Evolutionary conservation across 2,888 invertebrate genomes (phyloP).

Genomic region (Amphiduros pacificus): DNA sequence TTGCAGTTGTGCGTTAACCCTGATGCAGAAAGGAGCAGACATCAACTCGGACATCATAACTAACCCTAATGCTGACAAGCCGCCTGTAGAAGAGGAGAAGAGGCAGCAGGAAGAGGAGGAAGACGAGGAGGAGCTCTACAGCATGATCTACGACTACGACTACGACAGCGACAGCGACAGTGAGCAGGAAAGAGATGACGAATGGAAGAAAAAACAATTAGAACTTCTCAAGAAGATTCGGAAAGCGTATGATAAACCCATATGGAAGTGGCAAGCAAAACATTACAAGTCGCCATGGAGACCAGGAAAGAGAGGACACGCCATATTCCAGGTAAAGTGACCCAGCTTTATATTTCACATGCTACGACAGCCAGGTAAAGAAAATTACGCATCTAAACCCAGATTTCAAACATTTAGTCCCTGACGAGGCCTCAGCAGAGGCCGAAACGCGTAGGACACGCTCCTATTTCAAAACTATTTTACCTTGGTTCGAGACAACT

Average conservation of each 20-base stretch:
- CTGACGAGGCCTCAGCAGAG: no score
- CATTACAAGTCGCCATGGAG: slow-evolving; percentile 26
- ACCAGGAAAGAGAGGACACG: slow-evolving; percentile 27
- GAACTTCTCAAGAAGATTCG: slow-evolving; percentile 9
- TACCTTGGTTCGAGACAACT: no score
- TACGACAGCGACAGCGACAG: slow-evolving; percentile 1
- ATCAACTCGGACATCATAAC: slow-evolving; percentile 44
- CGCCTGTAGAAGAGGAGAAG: slow-evolving; percentile 26
- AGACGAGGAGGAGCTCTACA: no score
- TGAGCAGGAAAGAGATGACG: neutral
- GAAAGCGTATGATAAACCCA: slow-evolving; percentile 30
- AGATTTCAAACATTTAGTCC: no score
- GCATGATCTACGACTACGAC: neutral
- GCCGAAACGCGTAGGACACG: no score
- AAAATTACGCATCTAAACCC: no score
- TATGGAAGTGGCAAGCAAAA: slow-evolving; percentile 50
- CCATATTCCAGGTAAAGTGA: slow-evolving; percentile 14
- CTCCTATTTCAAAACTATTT: no score
- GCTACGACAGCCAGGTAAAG: no score
- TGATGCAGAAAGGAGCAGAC: slow-evolving; percentile 55
- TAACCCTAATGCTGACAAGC: slow-evolving; percentile 13
- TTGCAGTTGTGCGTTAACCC: slow-evolving; percentile 58
- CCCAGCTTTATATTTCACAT: no score
- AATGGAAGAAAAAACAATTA: neutral
- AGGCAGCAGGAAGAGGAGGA: slow-evolving; percentile 25